A percentile compares a stretch with the other conserved stretches of the same genome.
phyloP scores from a whole-genome alignment of 30 jellyfish, hydroid and myxozoan species.

The Clytia hemisphaerica region DNA sequence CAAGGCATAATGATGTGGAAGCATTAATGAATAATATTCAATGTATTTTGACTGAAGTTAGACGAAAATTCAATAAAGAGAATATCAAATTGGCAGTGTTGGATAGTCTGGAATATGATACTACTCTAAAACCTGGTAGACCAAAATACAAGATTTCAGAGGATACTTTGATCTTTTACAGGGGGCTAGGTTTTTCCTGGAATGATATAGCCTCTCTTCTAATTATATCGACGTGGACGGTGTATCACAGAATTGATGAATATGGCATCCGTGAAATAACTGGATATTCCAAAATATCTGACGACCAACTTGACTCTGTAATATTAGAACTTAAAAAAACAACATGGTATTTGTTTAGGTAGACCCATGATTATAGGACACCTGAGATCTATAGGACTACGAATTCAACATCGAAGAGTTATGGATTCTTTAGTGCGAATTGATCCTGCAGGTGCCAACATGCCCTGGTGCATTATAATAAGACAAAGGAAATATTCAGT shows the following conservation, averaged over 20 bases:
- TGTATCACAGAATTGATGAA: constrained; percentile 24
- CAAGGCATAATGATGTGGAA: too few relatives aligned
- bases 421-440: constrained; percentile 13
- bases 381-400: constrained; percentile 2
- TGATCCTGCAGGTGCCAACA: constrained; percentile 22
- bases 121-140: too few relatives aligned
- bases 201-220: constrained; percentile 21
- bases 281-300: constrained; percentile 31
- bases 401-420: constrained; percentile 10
- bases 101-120: too few relatives aligned
- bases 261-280: background rate
- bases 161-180: constrained; percentile 13
- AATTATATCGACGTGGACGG: constrained; percentile 29
- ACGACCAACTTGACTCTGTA: constrained; percentile 20
- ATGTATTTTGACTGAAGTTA: too few relatives aligned
- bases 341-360: constrained; percentile 30
- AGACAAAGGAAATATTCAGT: constrained; percentile 14
- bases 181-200: constrained; percentile 25
- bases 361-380: constrained; percentile 21
- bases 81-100: too few relatives aligned
- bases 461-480: constrained; percentile 6
- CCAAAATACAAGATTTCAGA: background rate
- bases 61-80: too few relatives aligned
- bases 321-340: background rate
- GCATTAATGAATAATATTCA: too few relatives aligned